Evolutionary conservation across 2,113 vertebrate genomes (phyloP).

Genomic region (Capreolus pygargus): DNA sequence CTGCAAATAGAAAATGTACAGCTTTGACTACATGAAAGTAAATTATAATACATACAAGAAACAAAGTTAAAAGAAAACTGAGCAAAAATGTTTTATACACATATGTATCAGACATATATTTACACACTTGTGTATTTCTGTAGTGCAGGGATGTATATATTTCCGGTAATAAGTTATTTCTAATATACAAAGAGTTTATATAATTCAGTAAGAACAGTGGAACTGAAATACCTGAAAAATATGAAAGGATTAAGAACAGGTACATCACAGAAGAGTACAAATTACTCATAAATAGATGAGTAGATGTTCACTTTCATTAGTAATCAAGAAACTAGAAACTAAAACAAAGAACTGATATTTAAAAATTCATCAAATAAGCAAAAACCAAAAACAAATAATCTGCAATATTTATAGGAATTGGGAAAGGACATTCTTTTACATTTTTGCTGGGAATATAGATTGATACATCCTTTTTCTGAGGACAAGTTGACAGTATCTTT

Average conservation of each 20-base stretch:
- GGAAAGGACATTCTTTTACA: background rate
- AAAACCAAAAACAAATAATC: slow-evolving; percentile 36
- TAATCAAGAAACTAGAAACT: slow-evolving; percentile 22
- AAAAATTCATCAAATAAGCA: background rate
- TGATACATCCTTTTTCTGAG: background rate
- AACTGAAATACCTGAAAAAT: slow-evolving; percentile 12
- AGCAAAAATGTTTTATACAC: background rate
- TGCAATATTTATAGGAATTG: background rate
- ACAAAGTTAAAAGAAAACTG: background rate
- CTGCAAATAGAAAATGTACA: background rate
- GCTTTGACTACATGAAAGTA: background rate
- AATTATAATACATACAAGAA: background rate
- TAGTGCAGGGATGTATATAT: background rate
- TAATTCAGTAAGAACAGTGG: slow-evolving; percentile 8
- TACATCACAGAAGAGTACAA: background rate
- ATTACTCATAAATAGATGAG: background rate
- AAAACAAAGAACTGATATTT: background rate
- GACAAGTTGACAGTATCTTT: background rate
- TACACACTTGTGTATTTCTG: background rate
- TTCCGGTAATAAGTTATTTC: background rate
- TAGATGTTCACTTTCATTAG: background rate
- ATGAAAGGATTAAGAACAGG: background rate
- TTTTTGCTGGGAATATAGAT: slow-evolving; percentile 1
- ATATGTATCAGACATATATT: background rate
- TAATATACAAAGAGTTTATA: slow-evolving; percentile 9